Evolutionary conservation across 2,113 vertebrate genomes (phyloP).

Genomic region (Bufo gargarizans): DNA sequence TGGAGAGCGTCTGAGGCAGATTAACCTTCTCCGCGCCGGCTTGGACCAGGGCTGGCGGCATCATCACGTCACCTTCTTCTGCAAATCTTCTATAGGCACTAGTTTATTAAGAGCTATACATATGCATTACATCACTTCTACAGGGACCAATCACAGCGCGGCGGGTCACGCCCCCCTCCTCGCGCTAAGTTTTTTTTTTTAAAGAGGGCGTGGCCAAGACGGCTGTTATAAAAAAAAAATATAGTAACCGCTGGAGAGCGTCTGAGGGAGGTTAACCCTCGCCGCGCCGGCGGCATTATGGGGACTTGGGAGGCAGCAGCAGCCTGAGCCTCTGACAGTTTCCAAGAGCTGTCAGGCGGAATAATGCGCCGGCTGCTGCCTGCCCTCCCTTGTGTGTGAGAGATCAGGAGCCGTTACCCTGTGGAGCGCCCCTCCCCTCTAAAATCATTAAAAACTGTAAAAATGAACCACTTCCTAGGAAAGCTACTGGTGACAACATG

Average conservation of each 20-base stretch:
- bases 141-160: constrained; percentile 77
- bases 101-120: constrained; percentile 82
- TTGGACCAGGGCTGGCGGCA: not conserved
- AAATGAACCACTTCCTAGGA: too few relatives aligned
- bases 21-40: constrained; percentile 19
- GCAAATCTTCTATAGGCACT: constrained; percentile 61
- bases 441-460: too few relatives aligned
- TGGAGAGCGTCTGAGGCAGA: constrained; percentile 23
- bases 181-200: constrained; percentile 17
- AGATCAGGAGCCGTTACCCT: not conserved
- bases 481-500: too few relatives aligned
- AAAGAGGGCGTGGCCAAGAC: constrained; percentile 4
- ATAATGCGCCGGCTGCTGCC: not conserved
- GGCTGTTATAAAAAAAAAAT: not conserved
- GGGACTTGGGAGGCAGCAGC: not conserved
- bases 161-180: constrained; percentile 65
- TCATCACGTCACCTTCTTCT: not conserved
- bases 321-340: not conserved
- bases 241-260: constrained; percentile 34
- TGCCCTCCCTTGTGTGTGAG: not conserved
- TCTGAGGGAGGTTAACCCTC: constrained; percentile 19
- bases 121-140: constrained; percentile 83
- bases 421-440: too few relatives aligned
- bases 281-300: not conserved
- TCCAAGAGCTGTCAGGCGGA: not conserved